Base-by-base conservation (phyloP, 30 jellyfish, hydroid and myxozoan genomes). In the Aurelia aurita complex sp. Pacific region DNA sequence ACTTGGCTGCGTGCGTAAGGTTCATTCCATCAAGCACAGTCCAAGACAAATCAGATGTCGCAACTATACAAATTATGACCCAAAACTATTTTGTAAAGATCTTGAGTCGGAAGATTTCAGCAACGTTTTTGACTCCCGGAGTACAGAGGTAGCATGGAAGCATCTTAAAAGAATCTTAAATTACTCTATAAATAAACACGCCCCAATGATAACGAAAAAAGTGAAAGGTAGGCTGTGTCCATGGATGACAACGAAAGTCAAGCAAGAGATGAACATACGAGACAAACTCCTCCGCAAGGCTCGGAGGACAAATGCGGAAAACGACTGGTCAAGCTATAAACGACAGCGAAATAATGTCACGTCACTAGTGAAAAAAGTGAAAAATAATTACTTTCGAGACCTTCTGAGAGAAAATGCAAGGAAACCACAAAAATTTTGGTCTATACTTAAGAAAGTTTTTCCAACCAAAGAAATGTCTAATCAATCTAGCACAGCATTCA, bases 181-280 rank as follows among this genome's bases (percentile, higher is more conserved):
- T 33, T 36, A 59, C 35, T 59, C 35, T 34, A 59, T 78, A 60
- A 43, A 78, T 40, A 78, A 78, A 34, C 78, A 78, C 43, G 79
- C 88, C 32, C 88, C 88, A 18, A 9, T 78, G 81, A 78, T n/a
- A n/a, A n/a, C n/a, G n/a, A n/a, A n/a, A n/a, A n/a, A n/a, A n/a
- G n/a, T n/a, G n/a, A n/a, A n/a, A 63, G 88, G 88, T 9, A 78
- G 81, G 65, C 79, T 78, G 14, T 59, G 79, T 42, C 88, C 88
- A 57, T 78, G 88, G 79, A 29, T 78, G 64, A 59, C 79, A 11
- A 18, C 65, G 14, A 40, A 78, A 34, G 81, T 63, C 81, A 78
- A 78, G 74, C 81, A 78, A 78, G 81, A 78, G 88, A 77, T 77
- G 88, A 77, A 77, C 64, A 62, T 34, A 2, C 18, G 79, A 62